A percentile compares a stretch with the other conserved stretches of the same genome.
phyloP scores from a whole-genome alignment of 2,888 invertebrate species.

The Masnerella sp. region DNA sequence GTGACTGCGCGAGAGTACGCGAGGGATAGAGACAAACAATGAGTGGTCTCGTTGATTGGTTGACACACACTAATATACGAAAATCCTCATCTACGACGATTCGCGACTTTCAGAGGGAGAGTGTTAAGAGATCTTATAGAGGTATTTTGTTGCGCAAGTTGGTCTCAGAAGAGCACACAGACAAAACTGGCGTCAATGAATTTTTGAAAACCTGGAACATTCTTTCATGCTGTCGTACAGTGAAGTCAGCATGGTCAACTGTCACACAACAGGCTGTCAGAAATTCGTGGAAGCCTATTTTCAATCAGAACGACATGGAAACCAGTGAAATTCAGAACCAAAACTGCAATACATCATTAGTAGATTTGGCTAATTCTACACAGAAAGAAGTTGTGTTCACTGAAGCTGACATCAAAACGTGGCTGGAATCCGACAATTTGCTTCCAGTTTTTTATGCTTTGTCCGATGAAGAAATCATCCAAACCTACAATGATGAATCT shows the following conservation, averaged over 20 bases:
- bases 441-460: constrained; percentile 10
- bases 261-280: constrained; percentile 7
- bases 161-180: constrained; percentile 12
- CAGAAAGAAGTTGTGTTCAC: not conserved
- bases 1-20: no score
- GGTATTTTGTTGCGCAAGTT: constrained; percentile 14
- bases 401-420: constrained; percentile 5
- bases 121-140: constrained; percentile 13
- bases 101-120: no score
- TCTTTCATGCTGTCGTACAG: constrained; percentile 7
- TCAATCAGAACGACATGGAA: not conserved
- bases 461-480: constrained; percentile 8
- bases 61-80: no score
- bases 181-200: not conserved
- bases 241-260: constrained; percentile 7
- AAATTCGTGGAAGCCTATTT: constrained; percentile 16
- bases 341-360: constrained; percentile 1
- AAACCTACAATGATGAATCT: not conserved
- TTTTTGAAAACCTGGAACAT: constrained; percentile 18
- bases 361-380: constrained; percentile 4
- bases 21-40: no score
- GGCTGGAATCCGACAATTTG: constrained; percentile 12
- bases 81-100: no score
- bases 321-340: not conserved
- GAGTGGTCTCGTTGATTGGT: no score